A percentile compares a stretch with the other conserved stretches of the same genome.
phyloP scores from a whole-genome alignment of 2,888 invertebrate species.

The Hyalella azteca region DNA sequence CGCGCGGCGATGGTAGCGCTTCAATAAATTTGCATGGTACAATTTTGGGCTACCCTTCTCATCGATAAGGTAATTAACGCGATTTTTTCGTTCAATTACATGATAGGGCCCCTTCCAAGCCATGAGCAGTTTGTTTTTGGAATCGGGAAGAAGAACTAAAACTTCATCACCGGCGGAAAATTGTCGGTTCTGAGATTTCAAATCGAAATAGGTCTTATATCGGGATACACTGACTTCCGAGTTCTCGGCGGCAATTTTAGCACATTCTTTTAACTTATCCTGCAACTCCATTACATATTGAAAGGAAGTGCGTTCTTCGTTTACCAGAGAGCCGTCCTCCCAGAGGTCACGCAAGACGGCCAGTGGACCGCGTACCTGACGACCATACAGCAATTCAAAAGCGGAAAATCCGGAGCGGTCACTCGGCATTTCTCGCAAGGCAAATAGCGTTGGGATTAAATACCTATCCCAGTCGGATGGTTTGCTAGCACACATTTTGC shows the following conservation, averaged over 20 bases:
- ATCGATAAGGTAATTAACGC: too few relatives aligned
- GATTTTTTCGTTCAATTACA: too few relatives aligned
- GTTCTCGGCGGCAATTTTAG: slow-evolving; percentile 40
- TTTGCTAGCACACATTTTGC: slow-evolving; percentile 26
- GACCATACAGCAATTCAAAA: slow-evolving; percentile 35
- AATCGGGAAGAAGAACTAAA: too few relatives aligned
- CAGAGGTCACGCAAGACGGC: slow-evolving; percentile 40
- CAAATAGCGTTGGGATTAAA: too few relatives aligned
- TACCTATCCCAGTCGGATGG: slow-evolving; percentile 15
- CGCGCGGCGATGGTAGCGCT: too few relatives aligned
- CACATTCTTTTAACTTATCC: slow-evolving; percentile 33
- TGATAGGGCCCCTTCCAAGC: too few relatives aligned
- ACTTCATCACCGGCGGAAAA: too few relatives aligned
- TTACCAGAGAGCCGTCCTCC: not conserved
- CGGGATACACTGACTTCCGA: slow-evolving; percentile 1
- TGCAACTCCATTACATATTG: slow-evolving; percentile 39
- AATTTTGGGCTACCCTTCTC: too few relatives aligned
- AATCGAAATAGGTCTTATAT: slow-evolving; percentile 29
- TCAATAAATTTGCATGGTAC: too few relatives aligned
- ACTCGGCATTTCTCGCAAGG: too few relatives aligned
- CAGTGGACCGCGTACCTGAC: slow-evolving; percentile 19
- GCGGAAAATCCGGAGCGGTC: slow-evolving; percentile 40
- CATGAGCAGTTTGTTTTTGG: too few relatives aligned
- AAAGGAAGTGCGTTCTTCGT: slow-evolving; percentile 16
- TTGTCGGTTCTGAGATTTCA: too few relatives aligned